These are phyloP conservation scores for Electrophaes corylata DNA, from an alignment of 2,888 invertebrate genomes.

Conservation along the genomic window DNA sequence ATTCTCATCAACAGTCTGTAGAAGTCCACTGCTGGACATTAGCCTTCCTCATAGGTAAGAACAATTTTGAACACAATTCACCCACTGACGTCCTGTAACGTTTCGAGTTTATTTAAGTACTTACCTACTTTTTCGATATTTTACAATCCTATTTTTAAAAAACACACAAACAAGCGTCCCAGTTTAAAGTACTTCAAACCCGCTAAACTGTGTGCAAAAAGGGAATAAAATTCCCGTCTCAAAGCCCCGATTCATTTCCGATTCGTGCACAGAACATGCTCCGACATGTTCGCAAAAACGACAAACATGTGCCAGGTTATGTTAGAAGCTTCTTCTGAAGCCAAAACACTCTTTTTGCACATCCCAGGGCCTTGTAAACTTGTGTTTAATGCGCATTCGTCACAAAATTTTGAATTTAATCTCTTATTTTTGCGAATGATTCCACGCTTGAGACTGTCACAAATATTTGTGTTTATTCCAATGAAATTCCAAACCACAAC, in stretches of 20 bases:
- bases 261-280: slow-evolving; percentile 65
- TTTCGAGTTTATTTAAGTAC: no score
- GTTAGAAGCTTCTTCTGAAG: slow-evolving; percentile 53
- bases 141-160: background rate
- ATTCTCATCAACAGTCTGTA: no score
- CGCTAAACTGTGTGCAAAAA: slow-evolving; percentile 12
- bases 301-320: slow-evolving; percentile 48
- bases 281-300: slow-evolving; percentile 56
- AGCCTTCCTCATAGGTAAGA: no score
- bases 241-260: slow-evolving; percentile 49
- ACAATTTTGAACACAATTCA: no score
- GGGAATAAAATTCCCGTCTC: slow-evolving; percentile 31
- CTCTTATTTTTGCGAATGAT: slow-evolving; percentile 26
- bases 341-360: slow-evolving; percentile 21
- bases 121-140: no score
- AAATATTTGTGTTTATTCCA: slow-evolving; percentile 23
- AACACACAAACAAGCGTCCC: background rate
- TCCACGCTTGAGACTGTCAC: slow-evolving; percentile 19
- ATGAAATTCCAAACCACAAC: slow-evolving; percentile 21
- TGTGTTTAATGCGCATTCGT: slow-evolving; percentile 12
- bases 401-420: slow-evolving; percentile 29
- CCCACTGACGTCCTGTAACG: no score
- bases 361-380: slow-evolving; percentile 16
- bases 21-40: no score
- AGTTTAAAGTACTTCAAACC: slow-evolving; percentile 1